Conservation (phyloP, 2,797 vertebrate species). For the Takifugu ocellatus region DNA sequence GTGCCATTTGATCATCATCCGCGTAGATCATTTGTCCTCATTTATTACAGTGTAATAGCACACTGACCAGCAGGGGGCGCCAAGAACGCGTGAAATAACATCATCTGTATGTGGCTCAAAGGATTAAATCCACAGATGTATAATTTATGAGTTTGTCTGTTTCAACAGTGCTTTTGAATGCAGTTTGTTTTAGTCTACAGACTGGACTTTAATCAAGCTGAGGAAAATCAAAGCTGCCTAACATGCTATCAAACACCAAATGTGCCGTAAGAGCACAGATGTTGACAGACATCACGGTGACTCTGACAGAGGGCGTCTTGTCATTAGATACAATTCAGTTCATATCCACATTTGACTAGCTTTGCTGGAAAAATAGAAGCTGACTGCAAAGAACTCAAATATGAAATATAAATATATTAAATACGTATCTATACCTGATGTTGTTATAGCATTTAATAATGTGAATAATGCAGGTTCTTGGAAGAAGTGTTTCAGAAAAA, state of each 20-base stretch:
- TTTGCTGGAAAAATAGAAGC: too few relatives aligned
- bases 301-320: too few relatives aligned
- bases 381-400: too few relatives aligned
- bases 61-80: constrained; percentile 25
- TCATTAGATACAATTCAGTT: too few relatives aligned
- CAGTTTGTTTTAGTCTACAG: background rate
- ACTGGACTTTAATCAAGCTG: background rate
- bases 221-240: too few relatives aligned
- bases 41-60: background rate
- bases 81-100: background rate
- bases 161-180: constrained; percentile 17
- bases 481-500: constrained; percentile 2
- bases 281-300: background rate
- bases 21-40: background rate
- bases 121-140: constrained; percentile 33
- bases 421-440: too few relatives aligned
- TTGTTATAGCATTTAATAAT: too few relatives aligned
- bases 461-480: background rate
- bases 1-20: background rate
- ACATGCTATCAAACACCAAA: too few relatives aligned
- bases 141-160: constrained; percentile 41
- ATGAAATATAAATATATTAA: too few relatives aligned
- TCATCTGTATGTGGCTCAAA: background rate
- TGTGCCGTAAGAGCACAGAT: too few relatives aligned
- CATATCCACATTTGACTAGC: too few relatives aligned